Conservation (phyloP, 1,140 invertebrate species). For the Rhagoletis pomonella region DNA sequence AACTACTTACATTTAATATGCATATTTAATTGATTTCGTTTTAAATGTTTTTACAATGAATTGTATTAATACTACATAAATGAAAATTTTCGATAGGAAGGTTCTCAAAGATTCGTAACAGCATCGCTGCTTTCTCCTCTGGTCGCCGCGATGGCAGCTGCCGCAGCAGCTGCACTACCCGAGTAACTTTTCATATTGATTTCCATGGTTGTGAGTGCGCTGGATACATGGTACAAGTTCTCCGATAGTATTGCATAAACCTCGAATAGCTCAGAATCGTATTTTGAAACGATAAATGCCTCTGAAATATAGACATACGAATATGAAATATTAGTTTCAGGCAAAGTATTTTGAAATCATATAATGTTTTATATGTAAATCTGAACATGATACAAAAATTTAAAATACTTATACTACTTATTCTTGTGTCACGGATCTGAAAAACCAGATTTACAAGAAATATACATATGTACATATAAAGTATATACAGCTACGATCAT, state of each 20-base stretch:
- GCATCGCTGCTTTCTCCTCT: slow-evolving; percentile 66
- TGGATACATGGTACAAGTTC: slow-evolving; percentile 73
- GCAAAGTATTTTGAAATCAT: too few species aligned
- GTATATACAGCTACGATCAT: too few species aligned
- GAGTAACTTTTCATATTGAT: slow-evolving; percentile 72
- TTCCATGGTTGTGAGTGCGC: slow-evolving; percentile 72
- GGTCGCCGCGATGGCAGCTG: slow-evolving; percentile 19
- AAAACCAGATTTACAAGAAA: too few species aligned
- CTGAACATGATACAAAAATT: too few species aligned
- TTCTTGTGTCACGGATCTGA: too few species aligned
- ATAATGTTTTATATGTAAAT: too few species aligned
- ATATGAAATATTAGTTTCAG: too few species aligned
- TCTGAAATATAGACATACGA: slow-evolving; percentile 58
- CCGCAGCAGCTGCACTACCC: slow-evolving; percentile 56
- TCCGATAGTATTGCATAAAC: slow-evolving; percentile 72
- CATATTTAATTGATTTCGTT: too few species aligned
- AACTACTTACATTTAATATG: too few species aligned
- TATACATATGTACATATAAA: too few species aligned
- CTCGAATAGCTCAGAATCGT: slow-evolving; percentile 70
- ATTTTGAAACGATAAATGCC: slow-evolving; percentile 72
- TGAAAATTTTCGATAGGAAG: too few species aligned
- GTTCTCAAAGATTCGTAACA: slow-evolving; percentile 72
- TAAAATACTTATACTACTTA: too few species aligned
- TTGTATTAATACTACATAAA: slow-evolving; percentile 33
- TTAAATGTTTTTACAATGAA: neutral